Base-by-base conservation (phyloP, 2,797 vertebrate species). In the Botia almorhae region DNA sequence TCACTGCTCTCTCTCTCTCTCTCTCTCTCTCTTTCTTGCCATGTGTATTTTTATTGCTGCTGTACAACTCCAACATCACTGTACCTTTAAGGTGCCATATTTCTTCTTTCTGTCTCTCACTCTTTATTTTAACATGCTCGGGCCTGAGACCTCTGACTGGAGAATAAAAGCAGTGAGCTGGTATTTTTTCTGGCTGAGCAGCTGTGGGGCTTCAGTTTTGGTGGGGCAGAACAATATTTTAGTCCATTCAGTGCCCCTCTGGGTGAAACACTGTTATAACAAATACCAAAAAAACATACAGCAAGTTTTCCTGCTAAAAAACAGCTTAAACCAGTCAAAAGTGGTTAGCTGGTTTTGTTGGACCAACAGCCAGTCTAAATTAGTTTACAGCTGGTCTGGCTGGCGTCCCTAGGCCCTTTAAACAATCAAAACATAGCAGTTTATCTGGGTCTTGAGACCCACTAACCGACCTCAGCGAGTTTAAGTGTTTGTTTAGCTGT, bases 41-140 rank as follows among this genome's bases (percentile, higher is more conserved):
- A 56, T 39, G 48, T 14, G 1, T 13, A 8, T 61, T 69, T 43
- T 70, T 26, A 77, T 61, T 51, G 76, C 55, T 43, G 60, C 39
- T 33, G 26, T 60, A n/a, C 23, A 23, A 48, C 17, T 46, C 65
- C 26, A 69, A 77, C 65, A 50, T 4, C 50, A 26, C 43, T 78
- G 19, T 23, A 60, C 65, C 39, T 33, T 48, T 36, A 46, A 58
- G 17, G 23, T 69, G 23, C 23, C 33, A 33, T 69, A 58, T 58
- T 58, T 58, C 1, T 69, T 61, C 39, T 60, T 6, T 14, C 17
- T 33, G 21, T 69, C 23, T 50, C 6, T 55, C 53, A 56, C 11
- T 16, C 39, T 48, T 69, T 69, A 77, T 36, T 78, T 56, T 21
- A 60, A 48, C 65, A 69, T 51, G 55, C 69, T 61, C 19, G 13